Base-by-base conservation (phyloP, 2,888 invertebrate species). In the Aphidius colemani region DNA sequence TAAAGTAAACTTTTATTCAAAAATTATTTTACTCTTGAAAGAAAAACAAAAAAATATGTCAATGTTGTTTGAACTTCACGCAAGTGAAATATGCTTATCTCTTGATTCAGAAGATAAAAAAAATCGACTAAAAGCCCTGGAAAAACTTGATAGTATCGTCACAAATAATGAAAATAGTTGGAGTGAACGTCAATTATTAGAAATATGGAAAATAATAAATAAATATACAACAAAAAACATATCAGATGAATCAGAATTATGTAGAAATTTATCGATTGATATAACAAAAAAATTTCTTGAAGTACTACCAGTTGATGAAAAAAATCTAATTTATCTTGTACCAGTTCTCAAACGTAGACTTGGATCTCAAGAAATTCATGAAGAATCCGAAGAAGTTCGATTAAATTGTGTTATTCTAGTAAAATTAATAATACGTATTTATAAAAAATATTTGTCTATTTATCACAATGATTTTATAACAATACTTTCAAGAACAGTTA, bases 311-410 rank as follows among this genome's bases (percentile, higher is more conserved):
- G 80, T 87, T 0, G 87, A 89, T 69, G 91, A 92, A 70, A 91
- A 89, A 67, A 90, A 91, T 78, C 83, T 94, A 59, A 88, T 90
- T 0, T 90, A 91, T 69, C 84, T 95, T 11, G 84, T 95, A 45
- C 92, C 94, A 1, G 87, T 91, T 1, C 78, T 96, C 66, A 87
- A 89, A 1, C 90, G 90, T 71, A 88, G 95, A 66, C 86, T 96
- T 69, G 94, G 93, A 0, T 88, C 88, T 62, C 87, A 89, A 48
- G 94, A 95, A 79, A 85, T 91, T 50, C 76, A 86, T 5, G 90
- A 91, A 77, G 80, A 85, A 48, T 89, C 89, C 0, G 96, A 97
- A 83, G 96, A 97, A 85, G 86, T 96, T 51, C 88, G 96, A 40
- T 78, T 94, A 9, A 83, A 88, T 49, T 84, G 92, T 59, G 81